Evolutionary conservation across 2,888 invertebrate species (phyloP).

Genomic region (Amitus sp.): DNA sequence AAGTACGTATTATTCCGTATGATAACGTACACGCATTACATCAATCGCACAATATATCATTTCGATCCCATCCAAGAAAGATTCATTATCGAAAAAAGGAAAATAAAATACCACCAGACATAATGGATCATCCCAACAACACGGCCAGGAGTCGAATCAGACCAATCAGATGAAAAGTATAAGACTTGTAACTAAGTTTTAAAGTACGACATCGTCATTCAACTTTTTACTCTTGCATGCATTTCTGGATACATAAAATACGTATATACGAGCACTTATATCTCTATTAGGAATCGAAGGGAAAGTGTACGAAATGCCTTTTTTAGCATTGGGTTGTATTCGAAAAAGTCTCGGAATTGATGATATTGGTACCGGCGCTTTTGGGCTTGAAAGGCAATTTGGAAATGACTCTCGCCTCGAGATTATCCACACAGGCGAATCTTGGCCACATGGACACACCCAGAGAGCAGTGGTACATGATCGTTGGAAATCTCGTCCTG

Average conservation of each 20-base stretch:
- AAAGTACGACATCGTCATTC: too few species aligned
- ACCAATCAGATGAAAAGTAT: too few species aligned
- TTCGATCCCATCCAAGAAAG: background rate
- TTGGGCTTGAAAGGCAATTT: slow-evolving; percentile 91
- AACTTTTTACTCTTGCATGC: too few species aligned
- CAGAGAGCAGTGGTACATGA: slow-evolving; percentile 74
- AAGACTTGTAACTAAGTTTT: too few species aligned
- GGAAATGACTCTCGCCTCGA: slow-evolving; percentile 96
- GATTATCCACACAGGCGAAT: slow-evolving; percentile 93
- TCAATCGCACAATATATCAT: too few species aligned
- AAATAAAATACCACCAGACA: too few species aligned
- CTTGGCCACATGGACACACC: slow-evolving; percentile 79
- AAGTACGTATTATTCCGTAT: slow-evolving; percentile 65
- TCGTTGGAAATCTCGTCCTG: slow-evolving; percentile 78
- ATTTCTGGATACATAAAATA: too few species aligned
- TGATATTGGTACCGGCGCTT: slow-evolving; percentile 83
- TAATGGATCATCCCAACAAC: too few species aligned
- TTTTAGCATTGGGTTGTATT: slow-evolving; percentile 79
- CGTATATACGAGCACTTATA: too few species aligned
- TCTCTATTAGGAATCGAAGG: too few species aligned
- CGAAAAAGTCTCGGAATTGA: slow-evolving; percentile 74
- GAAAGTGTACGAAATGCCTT: background rate
- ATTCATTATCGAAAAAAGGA: background rate
- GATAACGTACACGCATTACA: too few species aligned
- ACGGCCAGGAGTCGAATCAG: too few species aligned